Base-by-base conservation (phyloP, 2,888 invertebrate genomes). In the Ferdinandea cuprea region DNA sequence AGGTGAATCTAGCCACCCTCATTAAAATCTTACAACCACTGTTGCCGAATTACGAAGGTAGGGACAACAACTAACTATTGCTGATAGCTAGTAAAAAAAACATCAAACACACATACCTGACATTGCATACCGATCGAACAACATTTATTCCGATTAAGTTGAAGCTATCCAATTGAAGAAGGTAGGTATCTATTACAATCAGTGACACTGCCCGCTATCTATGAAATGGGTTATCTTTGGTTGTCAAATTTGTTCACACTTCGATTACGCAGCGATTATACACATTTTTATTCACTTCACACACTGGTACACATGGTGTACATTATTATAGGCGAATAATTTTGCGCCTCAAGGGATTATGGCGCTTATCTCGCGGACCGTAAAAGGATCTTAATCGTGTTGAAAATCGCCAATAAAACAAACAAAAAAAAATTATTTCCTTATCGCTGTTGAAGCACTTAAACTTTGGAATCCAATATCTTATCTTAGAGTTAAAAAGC, bases 71-170 rank as follows among this genome's bases (percentile, higher is more conserved):
- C 54, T 54, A 15, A n/a, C 3, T 3, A 44, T 4, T 11, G 19
- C 44, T 19, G 17, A 5, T 40, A 13, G 9, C 3, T 17, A 42
- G 8, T 1, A 17, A 9, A 40, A 13, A 5, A 25, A 25, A 25
- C 25, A 3, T 25, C 5, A 1, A 40, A 52, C 30, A 37, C 9
- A 76, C 85, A 40, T 88, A 91, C 90, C 90, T 91, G 90, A 88
- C 88, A 89, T 89, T 79, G 87, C 88, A 87, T 88, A 90, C 35
- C 90, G 89, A 86, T 91, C 90, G 86, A 89, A 91, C 85, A 91
- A 86, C 90, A 91, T 91, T 78, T 72, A 68, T 58, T 7, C 72
- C 19, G 50, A 21, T 83, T 30, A 9, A 19, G 50, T 72, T 46
- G 7, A 40, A 37, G 42, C 61, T 83, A 83, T 83, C 83, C 83